These are phyloP conservation scores for Pterostichus madidus DNA, from an alignment of 2,888 invertebrate genomes.

Conservation along the genomic window DNA sequence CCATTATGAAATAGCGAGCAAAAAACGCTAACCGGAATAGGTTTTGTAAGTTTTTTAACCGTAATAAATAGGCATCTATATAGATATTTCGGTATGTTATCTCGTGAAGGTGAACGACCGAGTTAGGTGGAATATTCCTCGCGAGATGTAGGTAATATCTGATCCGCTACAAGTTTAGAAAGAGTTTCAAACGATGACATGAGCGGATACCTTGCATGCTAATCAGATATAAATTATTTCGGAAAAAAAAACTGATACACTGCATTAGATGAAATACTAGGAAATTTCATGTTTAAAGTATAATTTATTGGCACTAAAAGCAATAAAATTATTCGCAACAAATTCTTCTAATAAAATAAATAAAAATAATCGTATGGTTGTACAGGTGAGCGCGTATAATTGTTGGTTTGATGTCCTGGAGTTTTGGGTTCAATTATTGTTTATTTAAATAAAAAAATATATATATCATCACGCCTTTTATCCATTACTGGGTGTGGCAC, in stretches of 20 bases:
- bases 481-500: too few species aligned
- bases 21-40: constrained; percentile 52
- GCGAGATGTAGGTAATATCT: constrained; percentile 36
- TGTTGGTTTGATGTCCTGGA: too few species aligned
- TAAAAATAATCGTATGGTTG: too few species aligned
- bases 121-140: constrained; percentile 50
- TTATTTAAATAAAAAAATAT: too few species aligned
- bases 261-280: not conserved
- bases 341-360: not conserved
- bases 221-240: constrained; percentile 35
- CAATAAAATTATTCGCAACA: not conserved
- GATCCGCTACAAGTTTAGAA: constrained; percentile 42
- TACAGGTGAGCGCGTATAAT: too few species aligned
- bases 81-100: constrained; percentile 52
- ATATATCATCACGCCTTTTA: too few species aligned
- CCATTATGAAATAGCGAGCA: constrained; percentile 46
- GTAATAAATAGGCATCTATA: constrained; percentile 37
- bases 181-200: constrained; percentile 12
- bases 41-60: constrained; percentile 21
- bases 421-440: too few species aligned
- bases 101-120: constrained; percentile 25
- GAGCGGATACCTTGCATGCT: constrained; percentile 35
- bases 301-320: constrained; percentile 5
- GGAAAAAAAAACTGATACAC: constrained; percentile 11
- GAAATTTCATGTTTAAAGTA: not conserved